Conservation (phyloP, 2,113 vertebrate species). For the Alligator mississippiensis region DNA sequence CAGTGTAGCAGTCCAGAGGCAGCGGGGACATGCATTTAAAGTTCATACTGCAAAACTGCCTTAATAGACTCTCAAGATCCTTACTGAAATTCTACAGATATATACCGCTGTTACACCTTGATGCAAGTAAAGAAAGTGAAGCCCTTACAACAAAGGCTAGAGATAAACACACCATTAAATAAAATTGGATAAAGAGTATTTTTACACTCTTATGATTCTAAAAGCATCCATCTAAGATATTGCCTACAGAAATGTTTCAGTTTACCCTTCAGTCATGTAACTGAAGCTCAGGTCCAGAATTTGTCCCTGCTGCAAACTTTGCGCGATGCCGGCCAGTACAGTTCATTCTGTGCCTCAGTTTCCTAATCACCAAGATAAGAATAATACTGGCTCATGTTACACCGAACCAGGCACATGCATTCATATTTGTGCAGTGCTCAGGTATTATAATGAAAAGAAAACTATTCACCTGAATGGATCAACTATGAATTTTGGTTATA, state of each 20-base stretch:
- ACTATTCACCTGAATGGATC: neutral
- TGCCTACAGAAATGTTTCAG: neutral
- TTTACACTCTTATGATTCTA: neutral
- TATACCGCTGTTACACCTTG: too few relatives aligned
- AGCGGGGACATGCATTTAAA: too few relatives aligned
- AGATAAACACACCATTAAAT: neutral
- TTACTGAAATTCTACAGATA: too few relatives aligned
- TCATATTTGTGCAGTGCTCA: neutral
- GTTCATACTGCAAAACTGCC: too few relatives aligned
- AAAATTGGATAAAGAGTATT: fast-evolving
- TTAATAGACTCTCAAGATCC: too few relatives aligned
- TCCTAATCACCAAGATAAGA: neutral
- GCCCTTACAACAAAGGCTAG: neutral
- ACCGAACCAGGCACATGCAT: neutral
- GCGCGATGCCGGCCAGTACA: neutral
- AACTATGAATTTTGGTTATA: neutral
- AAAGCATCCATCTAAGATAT: neutral
- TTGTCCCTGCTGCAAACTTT: neutral
- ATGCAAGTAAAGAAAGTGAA: too few relatives aligned
- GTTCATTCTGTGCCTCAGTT: neutral
- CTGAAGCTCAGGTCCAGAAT: neutral
- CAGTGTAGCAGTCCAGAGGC: too few relatives aligned
- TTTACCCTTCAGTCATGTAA: neutral
- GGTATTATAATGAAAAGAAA: neutral
- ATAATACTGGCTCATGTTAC: neutral